Base-by-base conservation (phyloP, 2,797 vertebrate species). In the Leucoraja ocellata region DNA sequence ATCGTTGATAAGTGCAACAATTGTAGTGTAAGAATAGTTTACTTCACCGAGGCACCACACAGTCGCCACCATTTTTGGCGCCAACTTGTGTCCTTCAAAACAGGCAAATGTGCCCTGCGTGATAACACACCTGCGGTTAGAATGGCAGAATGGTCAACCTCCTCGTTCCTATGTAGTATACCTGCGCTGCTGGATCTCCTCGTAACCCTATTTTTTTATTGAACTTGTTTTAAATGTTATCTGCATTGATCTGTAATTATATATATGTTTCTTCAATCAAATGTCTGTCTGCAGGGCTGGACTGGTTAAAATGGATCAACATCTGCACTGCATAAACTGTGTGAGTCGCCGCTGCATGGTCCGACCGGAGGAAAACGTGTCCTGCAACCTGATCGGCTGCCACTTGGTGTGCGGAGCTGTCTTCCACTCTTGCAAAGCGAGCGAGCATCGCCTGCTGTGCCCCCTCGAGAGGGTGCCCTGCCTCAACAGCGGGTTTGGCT, bases 281-380 rank as follows among this genome's bases (percentile, higher is more conserved):
- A 94, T 86, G 54, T 93, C 81, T 46, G 68, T 39, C 28, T 74
- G 8, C 94, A 96, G 95, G 93, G 77, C 68, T 21, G 93, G 94
- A 88, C 90, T 78, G 95, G 80, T 94, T 94, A 78, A 93, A 93
- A 99, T 99, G 99, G 98, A 98, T 95, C 96, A 98, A 46, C 99
- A 99, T 94, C 93, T 97, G 10, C 99, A 99, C 96, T 99, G 99
- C 96, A 96, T 98, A 94, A 98, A 98, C 93, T 99, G 99, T 96
- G 97, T 99, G 95, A 99, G 98, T 94, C 97, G 98, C 93, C 96
- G 99, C n/a, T 99, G 99, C 94, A 99, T 99, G 99, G 96, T 96
- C 21, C 97, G 98, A 95, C 97, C 98, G n/a, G 98, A 99, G 94
- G 94, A 95, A 1, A 98, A 97, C 1, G 94, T 98, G 93, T 98